A percentile compares a stretch with the other conserved stretches of the same genome.
These are phyloP conservation scores for Protobothrops mucrosquamatus DNA, from an alignment of 2,113 vertebrate species.

Conservation along the genomic window DNA sequence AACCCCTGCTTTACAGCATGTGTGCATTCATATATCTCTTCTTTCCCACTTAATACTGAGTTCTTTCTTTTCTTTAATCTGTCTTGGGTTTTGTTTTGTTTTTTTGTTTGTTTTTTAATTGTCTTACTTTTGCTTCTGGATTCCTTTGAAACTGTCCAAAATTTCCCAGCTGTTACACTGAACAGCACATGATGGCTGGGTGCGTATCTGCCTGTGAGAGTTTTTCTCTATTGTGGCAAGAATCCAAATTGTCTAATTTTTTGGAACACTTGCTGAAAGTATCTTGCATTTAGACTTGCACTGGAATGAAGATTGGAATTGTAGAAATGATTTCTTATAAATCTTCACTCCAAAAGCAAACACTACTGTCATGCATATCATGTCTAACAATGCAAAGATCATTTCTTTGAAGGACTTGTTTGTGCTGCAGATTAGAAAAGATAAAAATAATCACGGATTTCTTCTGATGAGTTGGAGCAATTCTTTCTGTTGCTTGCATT, in stretches of 20 bases:
- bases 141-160: constrained; percentile 43
- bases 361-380: background rate
- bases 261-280: background rate
- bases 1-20: background rate
- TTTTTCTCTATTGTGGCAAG: background rate
- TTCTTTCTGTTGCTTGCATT: background rate
- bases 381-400: background rate
- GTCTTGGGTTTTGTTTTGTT: constrained; percentile 56
- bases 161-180: constrained; percentile 75
- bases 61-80: constrained; percentile 61
- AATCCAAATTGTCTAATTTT: background rate
- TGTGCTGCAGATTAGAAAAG: background rate
- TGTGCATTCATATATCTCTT: constrained; percentile 36
- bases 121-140: constrained; percentile 67
- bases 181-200: constrained; percentile 73
- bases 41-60: constrained; percentile 38
- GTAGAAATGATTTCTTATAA: background rate
- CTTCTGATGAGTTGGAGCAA: background rate
- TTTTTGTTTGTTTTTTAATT: constrained; percentile 39
- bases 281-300: background rate
- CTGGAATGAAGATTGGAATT: background rate
- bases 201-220: constrained; percentile 64
- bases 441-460: background rate
- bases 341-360: background rate
- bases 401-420: background rate